Evolutionary conservation across 2,113 vertebrate species (phyloP), one percentile per base, ranked within the genome.

Genomic region (Coreoperca whiteheadi): DNA sequence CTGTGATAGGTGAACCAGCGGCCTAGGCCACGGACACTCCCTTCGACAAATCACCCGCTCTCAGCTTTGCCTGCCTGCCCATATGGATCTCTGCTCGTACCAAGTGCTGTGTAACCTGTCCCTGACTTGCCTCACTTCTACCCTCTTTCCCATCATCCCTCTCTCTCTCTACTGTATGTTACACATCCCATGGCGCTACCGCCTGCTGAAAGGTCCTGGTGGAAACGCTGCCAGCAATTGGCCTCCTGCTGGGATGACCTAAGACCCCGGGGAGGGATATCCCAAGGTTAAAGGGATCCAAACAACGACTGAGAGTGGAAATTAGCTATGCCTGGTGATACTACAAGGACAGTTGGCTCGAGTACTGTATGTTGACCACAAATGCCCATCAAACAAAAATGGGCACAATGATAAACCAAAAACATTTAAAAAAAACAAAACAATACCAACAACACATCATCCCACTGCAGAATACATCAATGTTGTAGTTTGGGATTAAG

Each of bases 31-130:
- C 74, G 60, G 80, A 74, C 60, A 37, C 79, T 85, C 80, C 76
- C 71, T 90, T 71, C 86, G 81, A 86, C 75, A 92, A 90, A 90
- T 89, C 71, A 66, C 81, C 73, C 20, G 37, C 51, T 81, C 79
- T 81, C 56, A 67, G 4, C 50, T 83, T 76, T 73, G 74, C 77
- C 65, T n/a, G 37, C 65, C 50, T 75, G 67, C 18, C 78, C 77
- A 70, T 48, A 57, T 48, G 79, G 65, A 78, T 43, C 73, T 88
- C 88, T 57, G 57, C 88, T 74, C 88, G 34, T 76, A 11, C 61
- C 2, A 7, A 82, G 74, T 50, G 34, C 65, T 65, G 66, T 64
- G 41, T 76, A 74, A 82, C 83, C 80, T 63, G 20, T 84, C 71
- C 41, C 70, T 69, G 73, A 81, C 70, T 78, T 39, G 28, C 69